phyloP scores from a whole-genome alignment of 2,113 vertebrate genomes.

The Corythaeola cristata region DNA sequence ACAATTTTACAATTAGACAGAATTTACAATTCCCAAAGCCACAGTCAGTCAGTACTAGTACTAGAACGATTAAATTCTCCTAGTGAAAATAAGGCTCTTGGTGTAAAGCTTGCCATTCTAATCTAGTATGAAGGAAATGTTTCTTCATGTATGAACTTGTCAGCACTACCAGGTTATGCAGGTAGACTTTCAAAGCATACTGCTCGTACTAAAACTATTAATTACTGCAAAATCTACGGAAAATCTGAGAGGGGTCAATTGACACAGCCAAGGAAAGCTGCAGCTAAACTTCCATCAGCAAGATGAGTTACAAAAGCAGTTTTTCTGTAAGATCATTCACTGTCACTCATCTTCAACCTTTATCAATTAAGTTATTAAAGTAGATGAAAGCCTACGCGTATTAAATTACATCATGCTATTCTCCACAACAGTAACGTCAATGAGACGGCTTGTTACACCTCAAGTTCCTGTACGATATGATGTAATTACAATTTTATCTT shows the following conservation, averaged over 20 bases:
- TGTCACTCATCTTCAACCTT: neutral
- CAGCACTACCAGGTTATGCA: neutral
- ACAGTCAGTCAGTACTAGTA: neutral
- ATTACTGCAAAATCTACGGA: fast-evolving
- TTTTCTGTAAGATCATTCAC: neutral
- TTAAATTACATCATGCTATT: neutral
- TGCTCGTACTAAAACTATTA: neutral
- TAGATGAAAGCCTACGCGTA: neutral
- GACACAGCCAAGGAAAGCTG: neutral
- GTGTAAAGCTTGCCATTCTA: neutral
- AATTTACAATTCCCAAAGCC: neutral
- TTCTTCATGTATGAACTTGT: neutral
- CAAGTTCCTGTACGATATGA: neutral
- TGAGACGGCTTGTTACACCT: neutral
- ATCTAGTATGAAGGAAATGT: neutral
- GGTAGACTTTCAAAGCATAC: neutral
- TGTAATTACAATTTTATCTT: neutral
- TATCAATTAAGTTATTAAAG: neutral
- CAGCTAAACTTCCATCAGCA: neutral
- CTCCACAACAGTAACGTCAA: neutral
- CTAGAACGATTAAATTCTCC: neutral
- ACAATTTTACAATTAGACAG: neutral
- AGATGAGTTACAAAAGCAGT: neutral
- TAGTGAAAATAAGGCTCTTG: neutral
- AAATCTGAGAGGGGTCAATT: neutral